Evolutionary conservation across 2,797 vertebrate species (phyloP).

Genomic region (Selene dorsalis): DNA sequence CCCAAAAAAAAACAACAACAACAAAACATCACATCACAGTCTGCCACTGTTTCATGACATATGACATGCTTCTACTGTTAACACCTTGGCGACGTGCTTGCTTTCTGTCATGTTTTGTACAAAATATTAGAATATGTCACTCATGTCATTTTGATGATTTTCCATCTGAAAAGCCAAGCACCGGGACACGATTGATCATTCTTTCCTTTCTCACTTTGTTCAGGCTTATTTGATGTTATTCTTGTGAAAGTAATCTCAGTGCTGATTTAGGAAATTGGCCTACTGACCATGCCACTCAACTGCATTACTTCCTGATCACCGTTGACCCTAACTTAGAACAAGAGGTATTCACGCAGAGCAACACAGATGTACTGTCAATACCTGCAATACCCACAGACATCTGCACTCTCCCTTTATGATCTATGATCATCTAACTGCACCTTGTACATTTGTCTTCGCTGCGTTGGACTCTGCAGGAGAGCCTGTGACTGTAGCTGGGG

Average conservation of each 20-base stretch:
- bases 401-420: not conserved
- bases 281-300: not conserved
- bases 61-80: conserved; percentile 17
- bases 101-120: not conserved
- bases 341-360: not conserved
- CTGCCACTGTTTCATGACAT: conserved; percentile 9
- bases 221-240: not conserved
- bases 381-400: no score
- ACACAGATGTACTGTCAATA: not conserved
- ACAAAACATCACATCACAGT: conserved; percentile 14
- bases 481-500: conserved; percentile 53
- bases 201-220: not conserved
- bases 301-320: not conserved
- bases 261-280: not conserved
- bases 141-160: not conserved
- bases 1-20: not conserved
- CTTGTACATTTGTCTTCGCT: conserved; percentile 16
- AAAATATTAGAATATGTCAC: not conserved
- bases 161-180: not conserved
- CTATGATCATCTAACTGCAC: conserved; percentile 2
- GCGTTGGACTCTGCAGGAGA: conserved; percentile 25
- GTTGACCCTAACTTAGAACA: not conserved
- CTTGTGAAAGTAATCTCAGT: not conserved
- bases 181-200: not conserved
- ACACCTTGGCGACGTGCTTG: conserved; percentile 18